Base-by-base conservation (phyloP, 1,140 invertebrate species). In the Dendroctonus ponderosae region DNA sequence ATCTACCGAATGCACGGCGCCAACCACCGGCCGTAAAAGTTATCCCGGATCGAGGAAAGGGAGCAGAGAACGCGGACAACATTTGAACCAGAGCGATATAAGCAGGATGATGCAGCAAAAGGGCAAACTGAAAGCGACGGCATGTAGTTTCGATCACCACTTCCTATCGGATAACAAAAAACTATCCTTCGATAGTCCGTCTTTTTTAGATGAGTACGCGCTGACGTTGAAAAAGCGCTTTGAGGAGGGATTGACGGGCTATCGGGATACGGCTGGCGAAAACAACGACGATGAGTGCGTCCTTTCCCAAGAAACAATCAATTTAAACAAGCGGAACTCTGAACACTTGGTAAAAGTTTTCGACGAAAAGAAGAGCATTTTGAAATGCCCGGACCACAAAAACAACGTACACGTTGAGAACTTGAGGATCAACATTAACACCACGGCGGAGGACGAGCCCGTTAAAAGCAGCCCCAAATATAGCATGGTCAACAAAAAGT, bases 11-110 rank as follows among this genome's bases (percentile, higher is more conserved):
- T 82, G 85, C 58, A 79, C 75, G 52, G 79, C 77, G 7, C 53
- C 78, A 7, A 74, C 76, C 15, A 74, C 76, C 11, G 85, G 84
- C 2, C 74, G 85, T 0, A 86, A 84, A 71, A 85, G 85, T 71
- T 84, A 85, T 74, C 84, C 85, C 0, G 84, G 84, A 5, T 85
- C 84, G 39, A 72, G 85, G 5, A 86, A 86, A 72, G 85, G 85
- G 7, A 85, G 84, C 48, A 75, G 83, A 0, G 85, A 86, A 63
- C 81, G 76, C 56, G 76, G 71, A 11, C 78, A 79, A 58, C 74
- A 79, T 56, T 68, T 79, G 11, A 77, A 74, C 44, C 72, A 71
- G 62, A 70, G 70, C 2, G 76, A 77, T 63, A 62, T 76, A 7
- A 71, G 72, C 12, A 62, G 71, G 8, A 68, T 71, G 64, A 69